Evolutionary conservation across 2,888 invertebrate species (phyloP).

Genomic region (Clunio marinus): DNA sequence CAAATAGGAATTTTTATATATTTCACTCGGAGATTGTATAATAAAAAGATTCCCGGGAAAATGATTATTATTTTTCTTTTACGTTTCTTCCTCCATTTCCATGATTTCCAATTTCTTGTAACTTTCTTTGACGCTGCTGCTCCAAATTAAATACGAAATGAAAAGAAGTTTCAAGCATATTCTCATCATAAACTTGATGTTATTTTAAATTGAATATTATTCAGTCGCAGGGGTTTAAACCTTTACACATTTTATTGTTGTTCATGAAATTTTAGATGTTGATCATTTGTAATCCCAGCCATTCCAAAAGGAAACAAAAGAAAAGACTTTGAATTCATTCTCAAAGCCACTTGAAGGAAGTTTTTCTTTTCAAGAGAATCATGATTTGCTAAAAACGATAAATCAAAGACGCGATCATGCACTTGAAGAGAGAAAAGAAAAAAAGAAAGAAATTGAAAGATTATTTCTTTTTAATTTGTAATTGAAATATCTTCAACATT

Average conservation of each 20-base stretch:
- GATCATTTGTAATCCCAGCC: no score
- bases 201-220: no score
- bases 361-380: conserved; percentile 12
- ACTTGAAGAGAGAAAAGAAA: conserved; percentile 4
- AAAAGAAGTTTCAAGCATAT: neutral
- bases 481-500: neutral
- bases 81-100: neutral
- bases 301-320: neutral
- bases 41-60: conserved; percentile 21
- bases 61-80: conserved; percentile 25
- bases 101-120: neutral
- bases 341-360: neutral
- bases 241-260: no score
- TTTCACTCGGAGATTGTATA: neutral
- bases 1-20: conserved; percentile 1
- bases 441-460: neutral
- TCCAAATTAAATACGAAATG: neutral
- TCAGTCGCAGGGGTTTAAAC: no score
- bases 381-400: neutral
- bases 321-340: neutral
- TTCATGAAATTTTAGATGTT: no score
- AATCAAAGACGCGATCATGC: neutral
- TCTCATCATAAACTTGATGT: no score
- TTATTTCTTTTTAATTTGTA: neutral
- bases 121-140: neutral